A percentile compares a stretch with the other conserved stretches of the same genome.
Evolutionary conservation across 2,888 invertebrate species (phyloP).

Genomic region (Agrotis exclamationis): DNA sequence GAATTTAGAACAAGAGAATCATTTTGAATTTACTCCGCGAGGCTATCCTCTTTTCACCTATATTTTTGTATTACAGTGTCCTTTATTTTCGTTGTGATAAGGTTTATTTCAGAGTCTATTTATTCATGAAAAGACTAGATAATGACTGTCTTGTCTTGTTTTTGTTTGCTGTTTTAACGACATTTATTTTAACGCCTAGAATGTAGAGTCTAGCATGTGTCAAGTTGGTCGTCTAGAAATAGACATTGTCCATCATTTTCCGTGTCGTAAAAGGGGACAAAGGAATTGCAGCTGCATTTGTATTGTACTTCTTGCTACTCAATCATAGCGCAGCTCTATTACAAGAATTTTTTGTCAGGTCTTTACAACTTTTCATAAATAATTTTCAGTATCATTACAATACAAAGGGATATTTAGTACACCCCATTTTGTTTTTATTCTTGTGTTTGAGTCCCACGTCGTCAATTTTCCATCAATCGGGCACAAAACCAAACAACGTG

Average conservation of each 20-base stretch:
- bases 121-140: not conserved
- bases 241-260: constrained; percentile 44
- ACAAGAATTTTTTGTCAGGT: not conserved
- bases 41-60: not conserved
- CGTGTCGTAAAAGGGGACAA: constrained; percentile 40
- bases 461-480: too few species aligned
- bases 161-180: constrained; percentile 43
- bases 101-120: not conserved
- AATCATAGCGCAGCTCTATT: not conserved
- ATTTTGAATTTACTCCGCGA: constrained; percentile 31
- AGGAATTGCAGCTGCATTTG: constrained; percentile 33
- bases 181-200: constrained; percentile 43
- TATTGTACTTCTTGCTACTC: constrained; percentile 6
- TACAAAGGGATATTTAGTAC: too few species aligned
- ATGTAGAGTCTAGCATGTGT: constrained; percentile 41
- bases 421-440: too few species aligned
- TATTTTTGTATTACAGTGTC: not conserved
- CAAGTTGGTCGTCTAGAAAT: constrained; percentile 45
- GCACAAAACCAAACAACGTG: too few species aligned
- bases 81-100: not conserved
- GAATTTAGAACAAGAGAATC: constrained; percentile 47
- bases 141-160: constrained; percentile 8
- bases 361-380: not conserved
- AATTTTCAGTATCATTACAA: too few species aligned
- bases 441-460: too few species aligned